These are phyloP conservation scores for Poeciliopsis infans DNA, from an alignment of 2,797 vertebrate species.

Conservation along the genomic window DNA sequence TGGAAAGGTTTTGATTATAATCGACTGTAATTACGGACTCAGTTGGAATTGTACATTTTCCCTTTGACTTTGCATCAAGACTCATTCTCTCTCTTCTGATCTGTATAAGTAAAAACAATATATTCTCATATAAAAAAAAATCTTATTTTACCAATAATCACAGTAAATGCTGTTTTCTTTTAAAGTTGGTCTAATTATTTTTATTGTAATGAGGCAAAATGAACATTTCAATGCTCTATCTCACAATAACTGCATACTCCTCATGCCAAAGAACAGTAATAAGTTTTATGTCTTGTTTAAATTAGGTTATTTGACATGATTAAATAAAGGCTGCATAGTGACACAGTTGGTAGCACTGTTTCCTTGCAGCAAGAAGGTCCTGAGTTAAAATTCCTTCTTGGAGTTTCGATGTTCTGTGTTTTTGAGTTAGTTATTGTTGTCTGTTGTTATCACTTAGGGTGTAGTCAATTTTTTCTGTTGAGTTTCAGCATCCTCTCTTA, in stretches of 20 bases:
- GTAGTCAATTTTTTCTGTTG: neutral
- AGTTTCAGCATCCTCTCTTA: neutral
- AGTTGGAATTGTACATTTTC: neutral
- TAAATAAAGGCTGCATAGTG: neutral
- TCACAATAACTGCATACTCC: neutral
- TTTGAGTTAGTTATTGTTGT: neutral
- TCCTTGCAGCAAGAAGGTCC: neutral
- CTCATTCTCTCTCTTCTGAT: neutral
- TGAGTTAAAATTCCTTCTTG: too few species aligned
- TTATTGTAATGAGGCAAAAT: neutral
- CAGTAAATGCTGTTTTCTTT: neutral
- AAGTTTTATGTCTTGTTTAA: neutral
- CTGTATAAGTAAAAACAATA: neutral
- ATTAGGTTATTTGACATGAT: neutral
- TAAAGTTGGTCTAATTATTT: neutral
- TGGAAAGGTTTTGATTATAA: neutral
- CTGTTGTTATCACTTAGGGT: neutral
- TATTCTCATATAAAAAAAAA: neutral
- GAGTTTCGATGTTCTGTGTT: neutral
- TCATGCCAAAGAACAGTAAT: neutral
- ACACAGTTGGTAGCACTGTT: neutral
- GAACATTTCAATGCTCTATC: neutral
- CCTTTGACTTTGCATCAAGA: neutral
- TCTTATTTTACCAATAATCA: neutral
- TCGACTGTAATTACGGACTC: conserved; percentile 1